Percentiles rank a stretch among this genome's conserved stretches.
Evolutionary conservation across 2,113 vertebrate species (phyloP).

Genomic region (Hippoglossus stenolepis): DNA sequence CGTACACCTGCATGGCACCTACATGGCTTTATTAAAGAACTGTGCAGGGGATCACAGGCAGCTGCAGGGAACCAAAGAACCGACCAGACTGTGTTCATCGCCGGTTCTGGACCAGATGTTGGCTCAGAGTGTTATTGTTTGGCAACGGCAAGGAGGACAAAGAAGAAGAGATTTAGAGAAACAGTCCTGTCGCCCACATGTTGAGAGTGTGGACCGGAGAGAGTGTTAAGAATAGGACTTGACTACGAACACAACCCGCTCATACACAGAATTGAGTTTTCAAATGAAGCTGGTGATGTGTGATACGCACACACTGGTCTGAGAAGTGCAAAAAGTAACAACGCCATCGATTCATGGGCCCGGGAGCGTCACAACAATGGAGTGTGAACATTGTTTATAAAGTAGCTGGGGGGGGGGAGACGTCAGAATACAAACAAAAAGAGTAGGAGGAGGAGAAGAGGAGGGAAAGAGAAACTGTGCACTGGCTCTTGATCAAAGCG

Average conservation of each 20-base stretch:
- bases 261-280: too few relatives aligned
- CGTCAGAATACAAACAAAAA: slow-evolving; percentile 24
- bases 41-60: neutral
- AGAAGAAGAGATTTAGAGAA: neutral
- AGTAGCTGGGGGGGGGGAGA: slow-evolving; percentile 15
- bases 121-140: neutral
- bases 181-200: neutral
- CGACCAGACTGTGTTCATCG: neutral
- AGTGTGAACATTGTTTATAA: slow-evolving; percentile 56
- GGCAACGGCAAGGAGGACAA: neutral
- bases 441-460: slow-evolving; percentile 48
- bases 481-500: slow-evolving; percentile 68
- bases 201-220: neutral
- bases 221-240: too few relatives aligned
- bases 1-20: neutral
- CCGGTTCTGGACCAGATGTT: neutral
- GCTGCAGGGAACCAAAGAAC: neutral
- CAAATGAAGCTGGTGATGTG: too few relatives aligned
- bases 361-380: slow-evolving; percentile 49
- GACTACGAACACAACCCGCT: too few relatives aligned
- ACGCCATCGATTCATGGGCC: slow-evolving; percentile 44
- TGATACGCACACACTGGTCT: neutral
- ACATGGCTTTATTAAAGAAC: neutral
- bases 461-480: slow-evolving; percentile 53
- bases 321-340: neutral